Evolutionary conservation across 2,113 vertebrate genomes (phyloP), one percentile per base, ranked within the genome.

Genomic region (Prolemur simus): DNA sequence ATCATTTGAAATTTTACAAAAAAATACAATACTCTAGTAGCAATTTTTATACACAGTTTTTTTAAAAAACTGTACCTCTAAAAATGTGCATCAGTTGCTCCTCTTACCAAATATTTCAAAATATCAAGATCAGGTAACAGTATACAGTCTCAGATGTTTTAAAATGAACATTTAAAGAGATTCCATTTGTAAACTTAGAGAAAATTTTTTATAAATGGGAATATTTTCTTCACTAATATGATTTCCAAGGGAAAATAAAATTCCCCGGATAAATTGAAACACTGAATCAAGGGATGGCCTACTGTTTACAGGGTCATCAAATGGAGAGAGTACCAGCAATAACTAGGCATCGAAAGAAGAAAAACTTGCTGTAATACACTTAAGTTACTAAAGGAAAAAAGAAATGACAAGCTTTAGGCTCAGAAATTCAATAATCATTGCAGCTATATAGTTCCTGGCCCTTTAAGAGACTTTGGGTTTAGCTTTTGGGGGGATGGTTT

Each of bases 21-120:
- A 66, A 85, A 39, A 12, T 42, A 60, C 34, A 92, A 86, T 54
- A 32, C 12, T 78, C 32, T 68, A 58, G 2, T 37, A 82, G 54
- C 5, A 89, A 90, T 15, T 90, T 80, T 81, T 37, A 89, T 78
- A 60, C 47, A 39, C 39, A 76, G 18, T 64, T 74, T 25, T 89
- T 87, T 76, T 54, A 73, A 54, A 54, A 93, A 89, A 63, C 8
- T 52, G n/a, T 64, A 45, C 20, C 76, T 95, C 29, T 45, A 39
- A 87, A 80, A 64, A 34, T 58, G 78, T 78, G 32, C 27, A 77
- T 73, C 52, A 85, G 58, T 39, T 47, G 12, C 29, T 81, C 32
- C 15, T 90, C 32, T 94, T 71, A 42, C 45, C 45, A 92, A 90
- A 89, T 63, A 90, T 66, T 86, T 91, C 54, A 91, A 91, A 82